Conservation (phyloP, 2,888 invertebrate species). For the Harmothoe impar region DNA sequence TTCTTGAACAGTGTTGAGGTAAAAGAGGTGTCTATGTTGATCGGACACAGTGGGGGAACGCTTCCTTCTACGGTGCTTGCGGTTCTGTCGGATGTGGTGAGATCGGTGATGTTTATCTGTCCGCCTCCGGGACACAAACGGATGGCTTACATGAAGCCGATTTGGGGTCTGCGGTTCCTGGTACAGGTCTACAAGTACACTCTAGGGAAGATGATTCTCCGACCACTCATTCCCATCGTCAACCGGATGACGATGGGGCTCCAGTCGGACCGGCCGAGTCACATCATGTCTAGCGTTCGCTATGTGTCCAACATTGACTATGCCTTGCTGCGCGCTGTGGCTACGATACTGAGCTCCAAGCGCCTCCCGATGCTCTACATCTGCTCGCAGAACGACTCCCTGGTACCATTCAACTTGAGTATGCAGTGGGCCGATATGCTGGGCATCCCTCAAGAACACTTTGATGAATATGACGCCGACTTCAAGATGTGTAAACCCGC, state of each 20-base stretch:
- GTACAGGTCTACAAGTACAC: neutral
- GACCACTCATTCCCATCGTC: neutral
- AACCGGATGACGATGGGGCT: neutral
- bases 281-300: neutral
- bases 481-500: neutral
- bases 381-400: conserved; percentile 31
- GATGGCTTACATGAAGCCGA: neutral
- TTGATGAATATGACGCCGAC: conserved; percentile 17
- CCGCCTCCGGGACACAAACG: neutral
- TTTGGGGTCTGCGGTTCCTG: neutral
- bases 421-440: conserved; percentile 5
- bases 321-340: neutral
- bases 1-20: conserved; percentile 67
- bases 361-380: neutral
- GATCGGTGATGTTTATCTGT: conserved; percentile 28
- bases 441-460: neutral
- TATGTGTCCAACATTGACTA: conserved; percentile 34
- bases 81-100: neutral
- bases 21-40: neutral
- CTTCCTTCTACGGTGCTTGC: neutral
- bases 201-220: neutral
- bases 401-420: neutral
- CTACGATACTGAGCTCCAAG: neutral
- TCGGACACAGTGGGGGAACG: conserved; percentile 34
- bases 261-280: conserved; percentile 32